These are phyloP conservation scores for Aethes cnicana DNA, from an alignment of 2,888 invertebrate species.

Conservation along the genomic window DNA sequence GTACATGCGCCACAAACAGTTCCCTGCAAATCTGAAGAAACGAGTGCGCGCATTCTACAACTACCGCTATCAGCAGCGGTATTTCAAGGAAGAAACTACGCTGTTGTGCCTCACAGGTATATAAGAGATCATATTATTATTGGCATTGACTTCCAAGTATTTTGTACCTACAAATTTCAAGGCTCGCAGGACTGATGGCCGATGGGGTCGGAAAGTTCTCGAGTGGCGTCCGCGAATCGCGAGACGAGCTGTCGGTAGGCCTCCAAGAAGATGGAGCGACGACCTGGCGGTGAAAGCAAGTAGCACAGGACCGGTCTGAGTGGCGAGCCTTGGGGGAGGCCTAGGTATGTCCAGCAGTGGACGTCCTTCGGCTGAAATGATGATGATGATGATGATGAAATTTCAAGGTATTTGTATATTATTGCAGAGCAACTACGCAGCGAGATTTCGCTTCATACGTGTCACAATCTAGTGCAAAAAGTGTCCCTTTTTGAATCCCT, in stretches of 20 bases:
- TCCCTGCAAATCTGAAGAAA: constrained; percentile 75
- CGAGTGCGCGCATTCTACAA: constrained; percentile 82
- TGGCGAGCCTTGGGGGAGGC: too few species aligned
- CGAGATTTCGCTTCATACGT: constrained; percentile 80
- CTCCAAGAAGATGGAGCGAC: not conserved
- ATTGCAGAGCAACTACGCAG: constrained; percentile 69
- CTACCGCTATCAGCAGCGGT: constrained; percentile 81
- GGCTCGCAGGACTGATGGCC: not conserved
- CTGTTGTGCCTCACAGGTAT: constrained; percentile 77
- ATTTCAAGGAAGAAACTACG: constrained; percentile 81
- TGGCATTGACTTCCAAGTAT: not conserved
- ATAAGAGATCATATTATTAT: not conserved
- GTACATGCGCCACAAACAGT: constrained; percentile 82
- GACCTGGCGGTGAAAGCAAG: too few species aligned
- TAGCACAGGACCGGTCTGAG: too few species aligned
- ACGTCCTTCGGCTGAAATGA: too few species aligned
- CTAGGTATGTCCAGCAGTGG: too few species aligned
- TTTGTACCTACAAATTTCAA: not conserved
- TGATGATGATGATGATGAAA: too few species aligned
- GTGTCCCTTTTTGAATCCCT: constrained; percentile 79
- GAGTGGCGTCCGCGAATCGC: too few species aligned
- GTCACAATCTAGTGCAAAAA: constrained; percentile 78
- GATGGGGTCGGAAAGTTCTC: too few species aligned
- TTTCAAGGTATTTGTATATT: too few species aligned
- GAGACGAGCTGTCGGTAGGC: too few species aligned